Percentiles rank a stretch among this genome's conserved stretches.
Evolutionary conservation across 2,797 vertebrate species (phyloP).

Genomic region (Paedocypris micromegethes): DNA sequence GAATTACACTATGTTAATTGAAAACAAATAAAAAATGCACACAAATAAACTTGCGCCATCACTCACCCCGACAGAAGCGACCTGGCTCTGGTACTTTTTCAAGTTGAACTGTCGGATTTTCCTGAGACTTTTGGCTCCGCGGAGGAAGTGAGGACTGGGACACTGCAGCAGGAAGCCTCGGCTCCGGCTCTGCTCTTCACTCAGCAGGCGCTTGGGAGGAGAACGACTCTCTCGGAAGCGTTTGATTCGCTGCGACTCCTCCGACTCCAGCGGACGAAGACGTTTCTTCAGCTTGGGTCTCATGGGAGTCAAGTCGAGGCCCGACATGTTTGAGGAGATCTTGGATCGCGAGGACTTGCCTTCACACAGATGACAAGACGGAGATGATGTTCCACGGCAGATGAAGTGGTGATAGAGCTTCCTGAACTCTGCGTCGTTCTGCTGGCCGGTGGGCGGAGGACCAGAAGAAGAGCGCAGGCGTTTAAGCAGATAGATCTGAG

Average conservation of each 20-base stretch:
- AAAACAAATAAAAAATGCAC: background rate
- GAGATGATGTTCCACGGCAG: conserved; percentile 52
- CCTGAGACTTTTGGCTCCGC: conserved; percentile 21
- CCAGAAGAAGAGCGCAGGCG: conserved; percentile 40
- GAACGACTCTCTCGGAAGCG: conserved; percentile 57
- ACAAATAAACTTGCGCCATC: too few relatives aligned
- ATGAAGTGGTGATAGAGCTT: conserved; percentile 66
- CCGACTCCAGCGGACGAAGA: conserved; percentile 45
- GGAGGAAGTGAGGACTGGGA: conserved; percentile 40
- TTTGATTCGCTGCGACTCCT: conserved; percentile 51
- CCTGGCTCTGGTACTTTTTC: background rate
- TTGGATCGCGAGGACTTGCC: conserved; percentile 12
- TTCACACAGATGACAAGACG: conserved; percentile 53
- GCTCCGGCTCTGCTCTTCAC: conserved; percentile 21
- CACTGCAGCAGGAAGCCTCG: conserved; percentile 40
- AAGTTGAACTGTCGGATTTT: conserved; percentile 25
- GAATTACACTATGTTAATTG: too few relatives aligned
- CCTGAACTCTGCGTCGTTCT: conserved; percentile 58
- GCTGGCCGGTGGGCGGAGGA: conserved; percentile 33
- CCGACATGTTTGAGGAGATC: conserved; percentile 46
- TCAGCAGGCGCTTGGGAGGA: conserved; percentile 33
- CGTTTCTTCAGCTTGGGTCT: conserved; percentile 61
- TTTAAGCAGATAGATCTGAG: conserved; percentile 9
- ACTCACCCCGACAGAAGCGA: conserved; percentile 43
- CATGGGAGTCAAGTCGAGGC: conserved; percentile 45